A percentile compares a stretch with the other conserved stretches of the same genome.
Evolutionary conservation across 2,797 vertebrate species (phyloP).

Genomic region (Gambusia yucatana): DNA sequence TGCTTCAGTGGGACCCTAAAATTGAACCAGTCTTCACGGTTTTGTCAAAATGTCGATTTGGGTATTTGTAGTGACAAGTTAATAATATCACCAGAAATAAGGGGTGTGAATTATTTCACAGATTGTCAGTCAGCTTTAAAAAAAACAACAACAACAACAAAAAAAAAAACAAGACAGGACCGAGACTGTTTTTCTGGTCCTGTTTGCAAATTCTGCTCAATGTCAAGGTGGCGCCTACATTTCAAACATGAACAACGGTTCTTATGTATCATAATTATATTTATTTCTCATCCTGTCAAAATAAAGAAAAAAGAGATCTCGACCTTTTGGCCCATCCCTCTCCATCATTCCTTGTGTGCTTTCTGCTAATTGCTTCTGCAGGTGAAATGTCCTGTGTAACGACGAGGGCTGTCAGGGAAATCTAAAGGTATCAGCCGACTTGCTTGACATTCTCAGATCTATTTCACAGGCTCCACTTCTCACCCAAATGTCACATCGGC

Average conservation of each 20-base stretch:
- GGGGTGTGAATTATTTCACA: background rate
- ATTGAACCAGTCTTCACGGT: background rate
- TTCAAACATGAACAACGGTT: background rate
- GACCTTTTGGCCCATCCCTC: background rate
- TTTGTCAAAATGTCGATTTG: background rate
- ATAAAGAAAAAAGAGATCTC: background rate
- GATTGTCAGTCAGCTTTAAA: background rate
- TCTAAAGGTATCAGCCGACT: constrained; percentile 40
- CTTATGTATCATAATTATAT: constrained; percentile 20
- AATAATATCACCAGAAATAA: background rate
- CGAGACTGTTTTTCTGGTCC: background rate
- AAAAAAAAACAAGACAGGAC: too few species aligned
- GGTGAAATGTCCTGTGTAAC: constrained; percentile 37
- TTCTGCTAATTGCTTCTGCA: constrained; percentile 46
- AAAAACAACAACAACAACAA: too few species aligned
- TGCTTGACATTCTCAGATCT: constrained; percentile 35
- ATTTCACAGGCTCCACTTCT: constrained; percentile 21
- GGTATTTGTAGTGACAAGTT: background rate
- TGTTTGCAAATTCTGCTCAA: background rate
- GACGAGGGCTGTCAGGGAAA: constrained; percentile 19
- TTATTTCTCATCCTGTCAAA: constrained; percentile 19
- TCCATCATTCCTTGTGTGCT: constrained; percentile 4
- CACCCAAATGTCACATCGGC: constrained; percentile 8
- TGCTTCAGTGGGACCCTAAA: background rate
- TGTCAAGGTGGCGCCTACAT: background rate